Conservation (phyloP, 2,113 vertebrate genomes). For the Carassius carassius region DNA sequence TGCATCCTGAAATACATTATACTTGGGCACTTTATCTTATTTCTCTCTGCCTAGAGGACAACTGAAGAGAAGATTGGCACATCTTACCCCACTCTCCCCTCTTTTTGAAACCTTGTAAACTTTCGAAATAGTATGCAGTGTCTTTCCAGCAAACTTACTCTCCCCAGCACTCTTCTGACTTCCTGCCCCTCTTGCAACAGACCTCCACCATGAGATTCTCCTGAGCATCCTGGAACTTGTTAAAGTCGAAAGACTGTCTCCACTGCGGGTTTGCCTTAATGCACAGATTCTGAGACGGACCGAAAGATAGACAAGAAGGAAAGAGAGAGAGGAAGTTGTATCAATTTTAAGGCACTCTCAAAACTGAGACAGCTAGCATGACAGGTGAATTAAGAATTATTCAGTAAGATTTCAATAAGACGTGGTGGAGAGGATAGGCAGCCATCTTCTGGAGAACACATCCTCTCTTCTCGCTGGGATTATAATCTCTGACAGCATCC, state of each 20-base stretch:
- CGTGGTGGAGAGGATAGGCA: constrained; percentile 54
- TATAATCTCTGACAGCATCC: constrained; percentile 79
- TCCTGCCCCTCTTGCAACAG: constrained; percentile 88
- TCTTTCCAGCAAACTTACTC: constrained; percentile 78
- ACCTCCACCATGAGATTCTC: constrained; percentile 92
- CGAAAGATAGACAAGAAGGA: neutral
- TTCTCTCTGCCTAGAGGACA: neutral
- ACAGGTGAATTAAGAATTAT: constrained; percentile 71
- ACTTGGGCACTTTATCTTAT: neutral
- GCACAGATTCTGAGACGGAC: constrained; percentile 89
- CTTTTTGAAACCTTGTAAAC: neutral
- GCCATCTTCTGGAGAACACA: constrained; percentile 37
- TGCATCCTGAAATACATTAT: neutral
- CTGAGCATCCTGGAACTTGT: constrained; percentile 93
- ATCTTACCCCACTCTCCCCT: neutral
- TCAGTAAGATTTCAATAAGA: constrained; percentile 59
- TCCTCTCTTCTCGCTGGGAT: constrained; percentile 72
- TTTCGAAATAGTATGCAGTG: neutral
- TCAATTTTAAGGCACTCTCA: constrained; percentile 64
- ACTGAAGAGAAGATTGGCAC: neutral
- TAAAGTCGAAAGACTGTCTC: constrained; percentile 98
- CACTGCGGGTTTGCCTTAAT: constrained; percentile 95
- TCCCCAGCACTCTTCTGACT: constrained; percentile 88
- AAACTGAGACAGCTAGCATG: constrained; percentile 63
- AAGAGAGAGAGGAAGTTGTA: constrained; percentile 25